Evolutionary conservation across 2,113 vertebrate genomes (phyloP).

Genomic region (Cisticola juncidis): DNA sequence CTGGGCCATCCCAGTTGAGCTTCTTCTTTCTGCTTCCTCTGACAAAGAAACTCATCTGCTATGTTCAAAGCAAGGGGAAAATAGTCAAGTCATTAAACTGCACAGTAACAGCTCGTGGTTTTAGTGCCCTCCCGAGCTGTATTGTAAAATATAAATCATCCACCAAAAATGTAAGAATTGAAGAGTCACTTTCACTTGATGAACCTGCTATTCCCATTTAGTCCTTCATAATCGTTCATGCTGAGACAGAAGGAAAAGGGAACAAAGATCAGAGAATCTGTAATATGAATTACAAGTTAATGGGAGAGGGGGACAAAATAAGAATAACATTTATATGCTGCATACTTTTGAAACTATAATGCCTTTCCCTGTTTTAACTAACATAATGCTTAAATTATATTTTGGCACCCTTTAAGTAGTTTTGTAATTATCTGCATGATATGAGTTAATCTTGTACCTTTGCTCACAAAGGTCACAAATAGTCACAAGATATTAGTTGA

Average conservation of each 20-base stretch:
- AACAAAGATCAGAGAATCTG: not conserved
- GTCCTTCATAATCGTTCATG: not conserved
- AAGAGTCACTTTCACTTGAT: not conserved
- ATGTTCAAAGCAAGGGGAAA: not conserved
- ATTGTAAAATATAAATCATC: slow-evolving; percentile 33
- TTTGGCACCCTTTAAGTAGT: not conserved
- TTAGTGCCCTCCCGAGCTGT: not conserved
- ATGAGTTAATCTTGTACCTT: not conserved
- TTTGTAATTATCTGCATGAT: not conserved
- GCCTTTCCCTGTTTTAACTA: not conserved
- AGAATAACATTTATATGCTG: not conserved
- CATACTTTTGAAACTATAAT: not conserved
- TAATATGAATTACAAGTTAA: not conserved
- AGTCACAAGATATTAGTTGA: not conserved
- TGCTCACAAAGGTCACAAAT: not conserved
- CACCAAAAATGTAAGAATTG: slow-evolving; percentile 1
- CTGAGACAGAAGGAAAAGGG: not conserved
- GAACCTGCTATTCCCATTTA: not conserved
- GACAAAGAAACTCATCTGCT: not conserved
- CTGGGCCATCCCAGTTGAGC: not conserved
- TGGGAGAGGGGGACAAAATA: not conserved
- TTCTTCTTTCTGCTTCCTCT: not conserved
- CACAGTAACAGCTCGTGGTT: not conserved
- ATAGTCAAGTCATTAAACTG: slow-evolving; percentile 7
- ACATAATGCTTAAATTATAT: not conserved